Base-by-base conservation (phyloP, 2,888 invertebrate species). In the Elegia similella region DNA sequence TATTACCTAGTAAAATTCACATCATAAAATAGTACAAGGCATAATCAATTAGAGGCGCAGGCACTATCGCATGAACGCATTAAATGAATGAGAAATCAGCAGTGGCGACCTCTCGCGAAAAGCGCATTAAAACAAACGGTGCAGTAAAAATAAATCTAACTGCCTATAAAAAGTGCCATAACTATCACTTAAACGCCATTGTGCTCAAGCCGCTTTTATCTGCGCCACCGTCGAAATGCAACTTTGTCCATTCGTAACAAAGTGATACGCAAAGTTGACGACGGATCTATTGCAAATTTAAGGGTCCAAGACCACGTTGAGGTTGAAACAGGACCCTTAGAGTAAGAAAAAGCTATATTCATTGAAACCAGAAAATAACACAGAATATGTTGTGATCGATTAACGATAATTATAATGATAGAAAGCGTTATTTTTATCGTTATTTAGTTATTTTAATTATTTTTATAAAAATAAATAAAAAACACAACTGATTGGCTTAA, bases 141-240 rank as follows among this genome's bases (percentile, higher is more conserved):
- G 88, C 82, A 80, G 85, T 92, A 88, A 91, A 92, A 90, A 90
- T 92, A 91, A 92, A 92, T 92, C 89, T 90, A 90, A 91, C 87
- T 87, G 88, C 87, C 92, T 82, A 91, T 92, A 92, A 92, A 92
- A 88, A 84, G 75, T 86, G 88, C 88, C 88, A 91, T 91, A 91
- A 92, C 91, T 92, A 92, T 92, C 90, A 91, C 90, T 91, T 90
- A 89, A 85, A 82, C 82, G 83, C 78, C 78, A 86, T 88, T 90
- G 88, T 88, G 81, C 78, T 72, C 70, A 67, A 74, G 73, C 78
- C 76, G 75, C 78, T 81, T 86, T 83, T 85, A 85, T 84, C 80
- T 82, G 66, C 68, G 68, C 71, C 68, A 71, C 76, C 76, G 76
- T 70, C 77, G 67, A 80, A 82, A 80, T 72, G 79, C 79, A 74